A percentile compares a stretch with the other conserved stretches of the same genome.
Evolutionary conservation across 2,113 vertebrate species (phyloP).

Genomic region (Neofelis nebulosa): DNA sequence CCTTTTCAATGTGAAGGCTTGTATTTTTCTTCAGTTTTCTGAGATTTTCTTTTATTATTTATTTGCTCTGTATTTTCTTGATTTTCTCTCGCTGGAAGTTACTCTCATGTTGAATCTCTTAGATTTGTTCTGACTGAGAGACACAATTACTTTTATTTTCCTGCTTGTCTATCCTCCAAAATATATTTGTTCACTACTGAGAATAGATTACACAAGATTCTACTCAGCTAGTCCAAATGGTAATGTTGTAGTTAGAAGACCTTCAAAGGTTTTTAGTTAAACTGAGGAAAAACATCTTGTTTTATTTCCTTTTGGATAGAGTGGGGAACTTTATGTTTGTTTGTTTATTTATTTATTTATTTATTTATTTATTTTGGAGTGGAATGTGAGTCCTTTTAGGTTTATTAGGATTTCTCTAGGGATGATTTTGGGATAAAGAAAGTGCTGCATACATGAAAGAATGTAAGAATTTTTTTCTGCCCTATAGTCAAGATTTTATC

Average conservation of each 20-base stretch:
- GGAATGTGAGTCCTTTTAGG: not conserved
- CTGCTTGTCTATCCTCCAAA: not conserved
- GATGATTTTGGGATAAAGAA: slow-evolving; percentile 31
- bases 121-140: not conserved
- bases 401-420: not conserved
- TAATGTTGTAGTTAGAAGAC: not conserved
- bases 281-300: not conserved
- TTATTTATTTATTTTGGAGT: not conserved
- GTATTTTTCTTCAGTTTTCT: not conserved
- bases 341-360: too few relatives aligned
- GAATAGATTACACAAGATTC: not conserved
- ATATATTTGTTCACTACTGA: not conserved
- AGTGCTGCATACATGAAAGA: not conserved
- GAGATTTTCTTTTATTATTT: not conserved
- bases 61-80: not conserved
- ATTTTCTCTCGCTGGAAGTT: not conserved
- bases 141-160: slow-evolving; percentile 10
- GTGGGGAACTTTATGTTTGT: not conserved
- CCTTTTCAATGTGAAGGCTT: not conserved
- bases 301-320: not conserved
- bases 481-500: not conserved
- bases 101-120: not conserved
- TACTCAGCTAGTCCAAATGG: not conserved
- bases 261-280: not conserved
- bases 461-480: not conserved